These are phyloP conservation scores for Drosophila lini DNA, from an alignment of 1,140 invertebrate genomes.

Conservation along the genomic window DNA sequence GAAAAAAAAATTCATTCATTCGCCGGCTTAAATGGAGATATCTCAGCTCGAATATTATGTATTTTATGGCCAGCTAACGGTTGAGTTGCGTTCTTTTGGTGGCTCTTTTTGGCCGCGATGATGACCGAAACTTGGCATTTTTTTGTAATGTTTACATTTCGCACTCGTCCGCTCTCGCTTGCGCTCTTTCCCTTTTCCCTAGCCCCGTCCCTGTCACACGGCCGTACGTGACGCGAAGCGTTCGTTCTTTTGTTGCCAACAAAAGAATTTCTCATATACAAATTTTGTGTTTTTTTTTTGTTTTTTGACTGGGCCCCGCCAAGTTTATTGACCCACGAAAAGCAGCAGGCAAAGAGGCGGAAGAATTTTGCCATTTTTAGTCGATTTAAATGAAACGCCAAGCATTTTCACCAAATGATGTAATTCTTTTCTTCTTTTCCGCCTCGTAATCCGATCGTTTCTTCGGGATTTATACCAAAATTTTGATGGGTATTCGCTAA, in stretches of 20 bases:
- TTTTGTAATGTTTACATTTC: constrained; percentile 81
- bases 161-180: constrained; percentile 41
- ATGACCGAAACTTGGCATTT: constrained; percentile 61
- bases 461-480: constrained; percentile 12
- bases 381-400: constrained; percentile 46
- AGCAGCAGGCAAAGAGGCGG: constrained; percentile 45
- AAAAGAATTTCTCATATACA: constrained; percentile 76
- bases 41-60: constrained; percentile 29
- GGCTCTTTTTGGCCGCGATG: constrained; percentile 41
- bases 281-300: constrained; percentile 34
- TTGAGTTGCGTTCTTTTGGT: constrained; percentile 25
- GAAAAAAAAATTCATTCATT: constrained; percentile 60
- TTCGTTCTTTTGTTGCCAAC: constrained; percentile 76
- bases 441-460: constrained; percentile 36
- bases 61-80: constrained; percentile 45
- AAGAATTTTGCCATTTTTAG: constrained; percentile 62
- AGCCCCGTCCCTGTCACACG: constrained; percentile 18
- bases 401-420: constrained; percentile 59
- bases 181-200: constrained; percentile 1
- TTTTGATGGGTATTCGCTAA: constrained; percentile 13
- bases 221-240: constrained; percentile 43
- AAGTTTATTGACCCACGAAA: constrained; percentile 78
- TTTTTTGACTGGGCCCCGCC: constrained; percentile 52
- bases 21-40: constrained; percentile 34
- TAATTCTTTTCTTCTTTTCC: constrained; percentile 44